Evolutionary conservation across 2,888 invertebrate species (phyloP).

Genomic region (Ophion costatus): DNA sequence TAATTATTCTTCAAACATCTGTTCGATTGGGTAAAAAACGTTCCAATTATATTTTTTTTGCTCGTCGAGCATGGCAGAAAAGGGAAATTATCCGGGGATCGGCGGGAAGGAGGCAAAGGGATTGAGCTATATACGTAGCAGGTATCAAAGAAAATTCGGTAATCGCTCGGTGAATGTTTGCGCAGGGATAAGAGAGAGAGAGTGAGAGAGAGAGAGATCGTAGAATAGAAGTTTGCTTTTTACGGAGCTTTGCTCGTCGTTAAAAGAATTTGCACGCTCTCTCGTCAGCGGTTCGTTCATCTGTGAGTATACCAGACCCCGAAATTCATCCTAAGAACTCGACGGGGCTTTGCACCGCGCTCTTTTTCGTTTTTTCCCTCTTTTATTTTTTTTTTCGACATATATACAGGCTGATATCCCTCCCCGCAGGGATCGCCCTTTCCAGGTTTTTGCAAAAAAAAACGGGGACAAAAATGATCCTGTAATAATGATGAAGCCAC

Average conservation of each 20-base stretch:
- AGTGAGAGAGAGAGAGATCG: slow-evolving; percentile 20
- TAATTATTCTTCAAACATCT: slow-evolving; percentile 52
- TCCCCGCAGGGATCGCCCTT: slow-evolving; percentile 28
- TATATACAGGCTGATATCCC: slow-evolving; percentile 1
- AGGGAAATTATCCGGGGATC: slow-evolving; percentile 7
- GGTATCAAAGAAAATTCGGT: slow-evolving; percentile 78
- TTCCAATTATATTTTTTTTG: slow-evolving; percentile 57
- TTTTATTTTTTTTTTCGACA: slow-evolving; percentile 44
- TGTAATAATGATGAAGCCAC: slow-evolving; percentile 57
- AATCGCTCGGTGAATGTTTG: slow-evolving; percentile 72
- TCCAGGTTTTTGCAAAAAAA: slow-evolving; percentile 60
- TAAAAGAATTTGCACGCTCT: slow-evolving; percentile 82
- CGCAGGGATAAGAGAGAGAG: slow-evolving; percentile 48
- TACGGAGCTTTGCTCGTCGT: slow-evolving; percentile 79
- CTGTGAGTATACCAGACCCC: slow-evolving; percentile 73
- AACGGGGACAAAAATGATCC: slow-evolving; percentile 41
- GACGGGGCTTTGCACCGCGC: slow-evolving; percentile 62
- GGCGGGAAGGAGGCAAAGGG: slow-evolving; percentile 26
- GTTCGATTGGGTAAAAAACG: slow-evolving; percentile 49
- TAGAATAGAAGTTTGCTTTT: slow-evolving; percentile 69
- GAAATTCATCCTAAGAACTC: slow-evolving; percentile 53
- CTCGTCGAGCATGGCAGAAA: slow-evolving; percentile 25
- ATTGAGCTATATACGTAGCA: slow-evolving; percentile 32
- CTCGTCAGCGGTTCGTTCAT: slow-evolving; percentile 81
- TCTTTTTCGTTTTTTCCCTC: slow-evolving; percentile 56